Conservation (phyloP, 64 coral and sea anemone species). For the Acropora yongei region DNA sequence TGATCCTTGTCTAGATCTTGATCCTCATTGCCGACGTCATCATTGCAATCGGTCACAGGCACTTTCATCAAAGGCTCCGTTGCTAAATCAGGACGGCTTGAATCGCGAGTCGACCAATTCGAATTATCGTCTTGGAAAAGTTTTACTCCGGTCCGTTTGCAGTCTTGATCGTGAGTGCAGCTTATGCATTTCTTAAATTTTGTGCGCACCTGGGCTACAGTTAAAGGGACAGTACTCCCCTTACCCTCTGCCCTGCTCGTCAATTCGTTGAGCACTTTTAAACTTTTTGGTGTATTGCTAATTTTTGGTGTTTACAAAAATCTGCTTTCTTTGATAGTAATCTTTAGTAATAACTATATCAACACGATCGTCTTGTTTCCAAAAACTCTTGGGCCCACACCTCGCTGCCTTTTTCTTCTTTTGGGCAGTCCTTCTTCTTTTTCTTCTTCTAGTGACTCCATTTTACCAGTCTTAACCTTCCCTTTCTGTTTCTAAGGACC, state of each 20-base stretch:
- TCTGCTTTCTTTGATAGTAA: not conserved
- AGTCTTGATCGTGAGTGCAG: no score
- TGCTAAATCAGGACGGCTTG: no score
- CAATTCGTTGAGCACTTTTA: constrained; percentile 22
- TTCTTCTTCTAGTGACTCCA: not conserved
- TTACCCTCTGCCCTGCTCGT: constrained; percentile 6
- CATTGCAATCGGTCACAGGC: no score
- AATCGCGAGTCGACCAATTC: no score
- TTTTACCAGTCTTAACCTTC: not conserved
- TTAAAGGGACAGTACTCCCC: constrained; percentile 48
- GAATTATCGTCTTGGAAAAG: no score
- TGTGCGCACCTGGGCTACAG: constrained; percentile 9
- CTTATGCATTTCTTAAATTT: no score
- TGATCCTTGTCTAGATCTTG: no score
- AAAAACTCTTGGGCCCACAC: not conserved
- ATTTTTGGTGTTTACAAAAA: constrained; percentile 23
- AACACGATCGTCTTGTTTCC: not conserved
- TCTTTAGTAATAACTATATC: not conserved
- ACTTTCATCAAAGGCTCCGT: no score
- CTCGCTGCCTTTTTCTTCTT: not conserved
- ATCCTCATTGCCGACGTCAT: no score
- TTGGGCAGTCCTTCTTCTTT: not conserved
- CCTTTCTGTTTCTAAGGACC: not conserved
- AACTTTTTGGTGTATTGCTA: not conserved
- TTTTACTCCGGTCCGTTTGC: no score